Conservation (phyloP, 2,797 vertebrate species). For the Pseudomugil gertrudae region DNA sequence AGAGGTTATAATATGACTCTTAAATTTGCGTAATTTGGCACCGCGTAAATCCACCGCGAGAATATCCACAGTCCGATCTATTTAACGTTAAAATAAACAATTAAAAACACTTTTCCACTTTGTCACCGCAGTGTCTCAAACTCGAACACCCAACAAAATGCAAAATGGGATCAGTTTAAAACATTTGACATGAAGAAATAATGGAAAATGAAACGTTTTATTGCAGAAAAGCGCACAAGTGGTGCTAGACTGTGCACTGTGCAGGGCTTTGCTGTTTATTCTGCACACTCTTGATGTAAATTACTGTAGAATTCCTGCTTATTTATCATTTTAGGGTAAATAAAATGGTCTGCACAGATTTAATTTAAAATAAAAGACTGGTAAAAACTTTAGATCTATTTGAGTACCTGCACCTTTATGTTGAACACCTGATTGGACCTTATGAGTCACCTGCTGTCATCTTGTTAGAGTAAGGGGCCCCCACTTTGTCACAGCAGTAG, state of each 20-base stretch:
- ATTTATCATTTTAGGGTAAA: constrained; percentile 18
- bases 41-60: constrained; percentile 38
- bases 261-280: constrained; percentile 22
- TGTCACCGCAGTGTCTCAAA: constrained; percentile 17
- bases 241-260: constrained; percentile 14
- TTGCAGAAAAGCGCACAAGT: constrained; percentile 21
- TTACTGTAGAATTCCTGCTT: neutral
- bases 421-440: constrained; percentile 1
- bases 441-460: constrained; percentile 20
- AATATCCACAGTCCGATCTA: constrained; percentile 28
- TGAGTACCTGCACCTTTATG: constrained; percentile 1
- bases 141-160: constrained; percentile 24
- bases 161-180: constrained; percentile 10
- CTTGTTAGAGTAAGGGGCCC: neutral
- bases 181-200: constrained; percentile 4
- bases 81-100: constrained; percentile 31
- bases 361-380: neutral
- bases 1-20: constrained; percentile 22
- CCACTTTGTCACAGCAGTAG: constrained; percentile 10
- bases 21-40: constrained; percentile 63
- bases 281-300: constrained; percentile 22
- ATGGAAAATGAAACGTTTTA: constrained; percentile 24
- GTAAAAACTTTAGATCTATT: neutral
- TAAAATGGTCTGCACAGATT: constrained; percentile 6
- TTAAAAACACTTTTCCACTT: constrained; percentile 40